Evolutionary conservation across 2,113 vertebrate genomes (phyloP), one percentile per base, ranked within the genome.

Genomic region (Phrynosoma platyrhinos): DNA sequence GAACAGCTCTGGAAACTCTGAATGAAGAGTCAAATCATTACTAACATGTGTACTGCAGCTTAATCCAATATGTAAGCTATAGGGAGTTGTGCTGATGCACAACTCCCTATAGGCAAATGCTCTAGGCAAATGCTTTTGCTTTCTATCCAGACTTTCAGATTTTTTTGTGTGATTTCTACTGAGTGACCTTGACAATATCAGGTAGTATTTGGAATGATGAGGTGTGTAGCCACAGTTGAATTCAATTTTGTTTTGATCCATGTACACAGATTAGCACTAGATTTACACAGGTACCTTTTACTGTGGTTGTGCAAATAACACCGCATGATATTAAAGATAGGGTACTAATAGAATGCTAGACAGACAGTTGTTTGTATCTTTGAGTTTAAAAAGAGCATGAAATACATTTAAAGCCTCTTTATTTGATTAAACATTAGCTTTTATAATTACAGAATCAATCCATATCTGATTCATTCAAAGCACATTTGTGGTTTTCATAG

Each of bases 241-340:
- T 84, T 58, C 75, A 71, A 84, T 23, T 88, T 69, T 79, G 64
- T 84, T 88, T 55, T 84, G 47, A 79, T 71, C 74, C 64, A 68
- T 68, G 72, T 83, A 82, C 30, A 52, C 55, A 88, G 71, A 83
- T 83, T 77, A 83, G 58, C n/a, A 77, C 72, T 77, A 53, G 79
- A 20, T 82, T 82, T 76, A 82, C 7, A 8, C 32, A 82, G 36
- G 36, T 32, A 82, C 13, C 12, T 25, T 87, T 83, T 68, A 83
- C 25, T 68, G 58, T 53, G 55, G 52, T 55, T 87, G 32, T 52
- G 47, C 12, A 64, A 76, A 52, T 25, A 88, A 66, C 36, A 36
- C 52, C 72, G 21, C n/a, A 76, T 77, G 23, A 88, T 77, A 23
- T 16, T 36, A 69, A 88, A 78, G 30, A 1, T 58, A 83, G 42